Evolutionary conservation across 2,113 vertebrate species (phyloP).

Genomic region (Passerina amoena): DNA sequence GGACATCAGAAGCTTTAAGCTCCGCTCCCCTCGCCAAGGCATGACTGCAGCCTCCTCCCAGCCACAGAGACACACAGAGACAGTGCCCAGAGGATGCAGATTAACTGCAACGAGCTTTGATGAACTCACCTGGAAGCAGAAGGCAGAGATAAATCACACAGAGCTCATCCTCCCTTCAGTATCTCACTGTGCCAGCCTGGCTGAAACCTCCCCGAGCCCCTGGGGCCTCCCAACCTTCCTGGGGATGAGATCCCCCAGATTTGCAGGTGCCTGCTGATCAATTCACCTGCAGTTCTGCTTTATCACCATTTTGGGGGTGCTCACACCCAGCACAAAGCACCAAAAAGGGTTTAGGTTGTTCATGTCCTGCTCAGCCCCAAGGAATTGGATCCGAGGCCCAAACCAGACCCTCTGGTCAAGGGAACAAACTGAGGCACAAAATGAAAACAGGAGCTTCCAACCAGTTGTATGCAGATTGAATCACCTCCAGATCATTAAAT

Average conservation of each 20-base stretch:
- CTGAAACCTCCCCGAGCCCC: fast-evolving
- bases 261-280: neutral
- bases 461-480: neutral
- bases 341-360: neutral
- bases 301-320: fast-evolving
- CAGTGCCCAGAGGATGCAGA: neutral
- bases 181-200: neutral
- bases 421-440: neutral
- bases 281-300: neutral
- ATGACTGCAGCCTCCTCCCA: neutral
- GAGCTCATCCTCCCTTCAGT: neutral
- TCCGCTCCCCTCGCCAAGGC: neutral
- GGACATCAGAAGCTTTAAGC: slow-evolving; percentile 1
- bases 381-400: too few species aligned
- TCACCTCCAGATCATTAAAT: neutral
- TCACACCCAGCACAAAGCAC: neutral
- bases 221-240: neutral
- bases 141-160: neutral
- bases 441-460: neutral
- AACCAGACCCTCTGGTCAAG: neutral
- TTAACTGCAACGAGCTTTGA: neutral
- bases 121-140: neutral
- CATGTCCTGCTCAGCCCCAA: too few species aligned
- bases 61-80: neutral
- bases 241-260: neutral